Evolutionary conservation across 2,797 vertebrate genomes (phyloP).

Genomic region (Alca torda): DNA sequence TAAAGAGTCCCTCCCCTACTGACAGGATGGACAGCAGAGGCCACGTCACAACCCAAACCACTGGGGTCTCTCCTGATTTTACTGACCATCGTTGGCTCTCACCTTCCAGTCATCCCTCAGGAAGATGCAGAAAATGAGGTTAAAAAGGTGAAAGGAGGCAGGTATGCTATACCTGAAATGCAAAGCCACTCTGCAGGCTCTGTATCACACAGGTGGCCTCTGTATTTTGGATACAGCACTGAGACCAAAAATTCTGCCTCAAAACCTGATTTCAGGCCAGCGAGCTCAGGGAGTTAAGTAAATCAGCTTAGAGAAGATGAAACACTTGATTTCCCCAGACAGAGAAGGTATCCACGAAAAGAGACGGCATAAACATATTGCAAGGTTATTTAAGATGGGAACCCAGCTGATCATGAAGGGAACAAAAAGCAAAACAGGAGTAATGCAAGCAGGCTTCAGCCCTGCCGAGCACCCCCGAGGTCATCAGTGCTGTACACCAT

Average conservation of each 20-base stretch:
- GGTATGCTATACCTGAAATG: background rate
- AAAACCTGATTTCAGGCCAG: background rate
- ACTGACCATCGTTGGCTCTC: background rate
- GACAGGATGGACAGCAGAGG: fast-evolving
- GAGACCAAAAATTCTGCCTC: background rate
- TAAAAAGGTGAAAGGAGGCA: background rate
- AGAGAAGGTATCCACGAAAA: background rate
- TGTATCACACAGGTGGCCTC: fast-evolving
- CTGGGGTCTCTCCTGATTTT: background rate
- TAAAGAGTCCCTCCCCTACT: no score
- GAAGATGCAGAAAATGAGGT: background rate
- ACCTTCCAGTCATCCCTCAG: background rate
- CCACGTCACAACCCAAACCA: background rate
- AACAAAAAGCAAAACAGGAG: background rate
- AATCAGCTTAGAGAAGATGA: background rate
- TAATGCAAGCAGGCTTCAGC: background rate
- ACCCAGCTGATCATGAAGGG: background rate
- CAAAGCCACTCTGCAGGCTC: background rate
- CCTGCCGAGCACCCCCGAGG: background rate
- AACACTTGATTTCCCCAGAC: background rate
- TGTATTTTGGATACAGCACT: background rate
- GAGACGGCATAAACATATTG: fast-evolving
- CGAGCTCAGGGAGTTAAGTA: background rate
- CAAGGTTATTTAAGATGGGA: background rate
- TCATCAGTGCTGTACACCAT: background rate